A percentile compares a stretch with the other conserved stretches of the same genome.
Conservation (phyloP, 1,140 invertebrate species). For the Portunus trituberculatus region DNA sequence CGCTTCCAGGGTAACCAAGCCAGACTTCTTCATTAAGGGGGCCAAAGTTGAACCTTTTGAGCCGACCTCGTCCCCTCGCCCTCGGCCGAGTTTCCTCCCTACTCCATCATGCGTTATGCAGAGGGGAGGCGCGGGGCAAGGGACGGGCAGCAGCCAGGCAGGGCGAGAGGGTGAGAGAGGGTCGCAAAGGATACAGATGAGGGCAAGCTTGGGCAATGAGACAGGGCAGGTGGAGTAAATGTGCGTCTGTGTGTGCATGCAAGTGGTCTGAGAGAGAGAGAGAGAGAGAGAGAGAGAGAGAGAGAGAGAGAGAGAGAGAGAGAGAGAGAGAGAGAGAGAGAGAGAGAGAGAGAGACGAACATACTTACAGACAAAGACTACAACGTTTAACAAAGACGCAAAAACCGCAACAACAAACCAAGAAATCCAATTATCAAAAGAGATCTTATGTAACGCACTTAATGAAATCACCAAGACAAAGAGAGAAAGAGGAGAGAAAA, state of each 20-base stretch:
- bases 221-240: neutral
- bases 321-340: constrained; percentile 36
- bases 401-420: neutral
- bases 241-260: neutral
- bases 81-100: neutral
- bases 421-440: too few species aligned
- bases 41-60: constrained; percentile 55
- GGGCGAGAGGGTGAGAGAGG: neutral
- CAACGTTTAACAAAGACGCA: neutral
- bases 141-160: neutral
- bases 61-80: constrained; percentile 18
- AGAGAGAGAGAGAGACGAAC: constrained; percentile 37
- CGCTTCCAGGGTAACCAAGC: constrained; percentile 51
- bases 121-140: constrained; percentile 15
- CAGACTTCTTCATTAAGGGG: constrained; percentile 47
- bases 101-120: constrained; percentile 63
- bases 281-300: constrained; percentile 63
- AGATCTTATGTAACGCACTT: too few species aligned
- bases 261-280: neutral
- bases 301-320: constrained; percentile 62
- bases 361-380: neutral
- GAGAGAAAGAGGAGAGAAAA: too few species aligned
- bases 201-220: neutral
- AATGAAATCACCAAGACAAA: too few species aligned
- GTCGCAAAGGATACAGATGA: neutral